Evolutionary conservation across 1,140 invertebrate genomes (phyloP).

Genomic region (Bombus polaris): DNA sequence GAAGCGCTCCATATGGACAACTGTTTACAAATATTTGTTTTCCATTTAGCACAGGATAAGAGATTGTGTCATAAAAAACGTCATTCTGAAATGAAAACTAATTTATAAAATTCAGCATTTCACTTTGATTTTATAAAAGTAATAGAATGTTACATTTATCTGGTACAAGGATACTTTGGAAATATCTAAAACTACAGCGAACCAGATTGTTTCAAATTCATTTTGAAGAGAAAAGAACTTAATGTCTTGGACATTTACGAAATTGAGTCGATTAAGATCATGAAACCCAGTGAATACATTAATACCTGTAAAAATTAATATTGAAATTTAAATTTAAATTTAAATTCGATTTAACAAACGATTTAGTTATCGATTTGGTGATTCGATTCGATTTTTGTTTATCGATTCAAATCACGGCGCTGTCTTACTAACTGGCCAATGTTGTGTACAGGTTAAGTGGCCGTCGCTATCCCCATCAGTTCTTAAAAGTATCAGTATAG

Average conservation of each 20-base stretch:
- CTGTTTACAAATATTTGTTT: slow-evolving; percentile 52
- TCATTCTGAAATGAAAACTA: slow-evolving; percentile 36
- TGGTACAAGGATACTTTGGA: slow-evolving; percentile 40
- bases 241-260: slow-evolving; percentile 40
- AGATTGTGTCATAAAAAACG: neutral
- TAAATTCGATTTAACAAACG: neutral
- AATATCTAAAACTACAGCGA: slow-evolving; percentile 51
- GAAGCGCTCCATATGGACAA: slow-evolving; percentile 25
- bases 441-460: neutral
- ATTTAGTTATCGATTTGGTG: neutral
- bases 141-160: slow-evolving; percentile 49
- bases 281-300: slow-evolving; percentile 60
- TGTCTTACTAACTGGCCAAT: neutral
- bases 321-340: slow-evolving; percentile 2
- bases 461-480: neutral
- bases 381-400: neutral
- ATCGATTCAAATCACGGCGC: neutral
- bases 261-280: slow-evolving; percentile 20
- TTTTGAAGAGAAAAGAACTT: slow-evolving; percentile 56
- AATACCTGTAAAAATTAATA: slow-evolving; percentile 49
- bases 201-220: slow-evolving; percentile 38
- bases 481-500: neutral
- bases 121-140: neutral
- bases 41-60: slow-evolving; percentile 42
- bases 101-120: neutral